Evolutionary conservation across 2,797 vertebrate genomes (phyloP).

Genomic region (Onychomys arenicola): DNA sequence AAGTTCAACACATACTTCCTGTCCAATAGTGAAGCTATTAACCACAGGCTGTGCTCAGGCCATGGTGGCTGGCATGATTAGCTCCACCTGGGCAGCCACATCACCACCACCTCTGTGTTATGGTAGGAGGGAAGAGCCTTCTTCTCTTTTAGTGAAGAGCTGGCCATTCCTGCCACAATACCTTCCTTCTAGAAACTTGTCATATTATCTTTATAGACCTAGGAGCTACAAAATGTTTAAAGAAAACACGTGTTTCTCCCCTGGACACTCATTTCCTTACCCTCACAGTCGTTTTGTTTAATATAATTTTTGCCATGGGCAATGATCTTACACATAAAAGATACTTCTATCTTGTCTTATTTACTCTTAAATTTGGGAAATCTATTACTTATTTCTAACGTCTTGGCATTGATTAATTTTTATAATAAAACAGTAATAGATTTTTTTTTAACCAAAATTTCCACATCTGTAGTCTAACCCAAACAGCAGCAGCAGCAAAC

Average conservation of each 20-base stretch:
- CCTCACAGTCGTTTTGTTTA: background rate
- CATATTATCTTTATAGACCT: background rate
- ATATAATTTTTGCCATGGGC: background rate
- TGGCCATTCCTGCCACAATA: background rate
- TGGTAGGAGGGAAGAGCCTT: background rate
- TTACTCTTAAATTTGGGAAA: slow-evolving; percentile 8
- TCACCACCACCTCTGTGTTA: background rate
- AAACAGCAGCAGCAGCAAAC: background rate
- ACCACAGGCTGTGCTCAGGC: background rate
- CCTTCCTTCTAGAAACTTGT: background rate
- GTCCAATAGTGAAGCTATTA: background rate
- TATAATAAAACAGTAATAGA: background rate
- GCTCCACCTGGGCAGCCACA: background rate
- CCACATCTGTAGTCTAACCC: background rate
- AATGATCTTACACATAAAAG: background rate
- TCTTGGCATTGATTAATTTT: slow-evolving; percentile 32
- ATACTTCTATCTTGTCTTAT: background rate
- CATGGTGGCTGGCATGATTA: rapidly evolving
- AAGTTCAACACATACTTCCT: background rate
- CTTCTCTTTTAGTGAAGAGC: background rate
- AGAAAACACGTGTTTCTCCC: background rate
- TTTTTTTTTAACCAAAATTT: slow-evolving; percentile 10
- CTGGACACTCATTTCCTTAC: background rate
- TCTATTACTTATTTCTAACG: slow-evolving; percentile 28
- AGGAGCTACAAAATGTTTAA: background rate